Evolutionary conservation across 2,113 vertebrate genomes (phyloP), one percentile per base, ranked within the genome.

Genomic region (Drymodes brunneopygia): DNA sequence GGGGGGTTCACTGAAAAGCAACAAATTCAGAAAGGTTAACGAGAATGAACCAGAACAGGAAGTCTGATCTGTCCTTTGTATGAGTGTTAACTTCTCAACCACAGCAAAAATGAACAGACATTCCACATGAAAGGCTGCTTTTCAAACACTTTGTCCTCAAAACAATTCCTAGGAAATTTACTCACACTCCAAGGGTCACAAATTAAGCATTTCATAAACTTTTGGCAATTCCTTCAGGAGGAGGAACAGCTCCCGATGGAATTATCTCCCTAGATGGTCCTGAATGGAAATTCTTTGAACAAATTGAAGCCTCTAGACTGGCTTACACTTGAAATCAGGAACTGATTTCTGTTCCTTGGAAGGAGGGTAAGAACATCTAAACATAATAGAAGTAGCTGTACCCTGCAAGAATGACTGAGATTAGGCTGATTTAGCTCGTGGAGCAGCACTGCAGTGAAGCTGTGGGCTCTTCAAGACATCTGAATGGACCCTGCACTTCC

Each of bases 1-100:
- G 13, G 35, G 48, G 95, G 98, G 54, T 93, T 74, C 74, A 98
- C 98, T 99, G 67, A 27, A 96, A 89, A 62, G 54, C 15, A 82
- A 56, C 10, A 90, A 31, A 75, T 83, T 69, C 22, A 47, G 27
- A 50, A n/a, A 6, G 33, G 10, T 84, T 90, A 66, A 24, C 48
- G 38, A 82, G 35, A 93, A 58, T 22, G 28, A 84, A 72, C 10
- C 51, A 78, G 13, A 84, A 53, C 7, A 74, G 10, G 17, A 20
- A 67, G 27, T 6, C 18, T 50, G 22, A 66, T 45, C 40, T 81
- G 18, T 44, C 19, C 28, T 56, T 69, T 67, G 40, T 31, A 33
- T 31, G n/a, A 65, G 23, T 48, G 12, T 12, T 74, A 25, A 8
- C 16, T 70, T 24, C 69, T 79, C n/a, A 89, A 40, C 10, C 44